Evolutionary conservation across 2,797 vertebrate genomes (phyloP).

Genomic region (Sebastes jordani): DNA sequence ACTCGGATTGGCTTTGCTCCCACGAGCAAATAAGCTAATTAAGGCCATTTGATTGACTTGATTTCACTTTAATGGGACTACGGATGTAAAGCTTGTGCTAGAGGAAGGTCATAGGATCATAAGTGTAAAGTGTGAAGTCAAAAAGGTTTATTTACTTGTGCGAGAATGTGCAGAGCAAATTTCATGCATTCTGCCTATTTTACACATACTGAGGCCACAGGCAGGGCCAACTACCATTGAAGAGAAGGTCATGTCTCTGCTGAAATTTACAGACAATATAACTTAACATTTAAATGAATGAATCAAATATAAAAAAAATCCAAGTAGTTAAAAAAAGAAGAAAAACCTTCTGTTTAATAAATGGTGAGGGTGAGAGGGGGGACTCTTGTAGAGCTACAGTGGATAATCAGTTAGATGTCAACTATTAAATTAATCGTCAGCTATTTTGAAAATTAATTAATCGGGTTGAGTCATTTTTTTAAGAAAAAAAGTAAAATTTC

Average conservation of each 20-base stretch:
- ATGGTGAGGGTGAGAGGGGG: not conserved
- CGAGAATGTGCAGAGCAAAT: not conserved
- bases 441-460: not conserved
- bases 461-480: fast-evolving
- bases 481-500: not conserved
- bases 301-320: not conserved
- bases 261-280: too few relatives aligned
- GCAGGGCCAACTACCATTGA: not conserved
- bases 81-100: not conserved
- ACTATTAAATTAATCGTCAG: not conserved
- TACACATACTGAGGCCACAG: not conserved
- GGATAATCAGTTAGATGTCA: not conserved
- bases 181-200: not conserved
- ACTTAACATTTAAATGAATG: not conserved
- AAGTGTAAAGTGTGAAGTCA: not conserved
- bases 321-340: not conserved
- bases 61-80: not conserved
- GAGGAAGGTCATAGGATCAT: not conserved
- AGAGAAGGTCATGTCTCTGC: not conserved
- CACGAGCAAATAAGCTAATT: not conserved
- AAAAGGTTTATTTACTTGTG: not conserved
- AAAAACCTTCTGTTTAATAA: not conserved
- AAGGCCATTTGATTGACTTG: not conserved
- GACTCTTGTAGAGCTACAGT: not conserved
- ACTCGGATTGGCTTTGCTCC: not conserved